A percentile compares a stretch with the other conserved stretches of the same genome.
phyloP scores from a whole-genome alignment of 2,888 invertebrate genomes.

The Eristalinus aeneus region DNA sequence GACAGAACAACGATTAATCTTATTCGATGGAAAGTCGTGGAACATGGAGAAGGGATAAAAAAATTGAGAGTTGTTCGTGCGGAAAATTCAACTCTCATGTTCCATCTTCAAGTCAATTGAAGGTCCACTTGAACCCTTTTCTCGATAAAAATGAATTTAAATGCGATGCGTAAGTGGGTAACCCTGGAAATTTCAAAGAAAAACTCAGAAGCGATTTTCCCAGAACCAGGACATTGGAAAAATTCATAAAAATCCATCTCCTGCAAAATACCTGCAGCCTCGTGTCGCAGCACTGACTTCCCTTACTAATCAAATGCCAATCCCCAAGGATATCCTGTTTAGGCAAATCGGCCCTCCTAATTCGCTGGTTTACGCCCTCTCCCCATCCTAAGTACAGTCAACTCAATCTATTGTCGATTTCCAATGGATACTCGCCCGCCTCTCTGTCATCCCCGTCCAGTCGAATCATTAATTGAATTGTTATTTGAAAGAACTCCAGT shows the following conservation, averaged over 20 bases:
- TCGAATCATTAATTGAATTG: conserved; percentile 23
- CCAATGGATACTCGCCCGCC: background rate
- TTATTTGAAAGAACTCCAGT: conserved; percentile 21
- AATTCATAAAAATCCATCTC: background rate
- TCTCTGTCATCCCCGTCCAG: background rate
- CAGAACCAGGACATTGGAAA: background rate
- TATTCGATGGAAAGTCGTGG: background rate
- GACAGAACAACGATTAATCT: background rate
- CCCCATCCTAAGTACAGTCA: background rate
- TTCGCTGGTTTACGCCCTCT: background rate
- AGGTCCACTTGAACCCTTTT: too few relatives aligned
- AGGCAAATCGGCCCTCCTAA: background rate
- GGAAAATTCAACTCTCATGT: too few relatives aligned
- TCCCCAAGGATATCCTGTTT: background rate
- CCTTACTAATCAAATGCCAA: background rate
- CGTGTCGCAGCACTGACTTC: background rate
- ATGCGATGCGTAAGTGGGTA: too few relatives aligned
- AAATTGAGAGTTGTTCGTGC: too few relatives aligned
- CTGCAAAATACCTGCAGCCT: background rate
- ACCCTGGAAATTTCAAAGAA: too few relatives aligned
- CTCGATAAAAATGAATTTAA: too few relatives aligned
- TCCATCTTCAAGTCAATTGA: too few relatives aligned
- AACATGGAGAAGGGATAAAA: background rate
- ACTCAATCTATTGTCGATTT: background rate
- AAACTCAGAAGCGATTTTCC: too few relatives aligned